Evolutionary conservation across 2,888 invertebrate species (phyloP).

Genomic region (Anticlea derivata): DNA sequence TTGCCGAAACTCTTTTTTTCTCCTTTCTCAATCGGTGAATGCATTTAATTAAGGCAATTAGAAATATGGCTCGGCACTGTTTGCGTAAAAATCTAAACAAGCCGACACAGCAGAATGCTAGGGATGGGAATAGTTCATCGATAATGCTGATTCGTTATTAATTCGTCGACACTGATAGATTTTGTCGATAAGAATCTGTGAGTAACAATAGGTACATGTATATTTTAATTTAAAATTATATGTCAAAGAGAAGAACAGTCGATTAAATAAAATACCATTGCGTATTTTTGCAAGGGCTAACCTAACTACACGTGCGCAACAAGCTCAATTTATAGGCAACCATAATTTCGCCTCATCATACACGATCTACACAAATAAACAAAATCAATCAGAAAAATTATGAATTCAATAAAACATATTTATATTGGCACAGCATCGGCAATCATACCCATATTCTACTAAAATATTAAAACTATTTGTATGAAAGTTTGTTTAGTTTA

Average conservation of each 20-base stretch:
- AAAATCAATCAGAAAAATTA: conserved; percentile 7
- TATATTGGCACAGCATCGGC: conserved; percentile 9
- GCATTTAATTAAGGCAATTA: conserved; percentile 82
- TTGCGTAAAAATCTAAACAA: conserved; percentile 82
- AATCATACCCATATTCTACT: conserved; percentile 6
- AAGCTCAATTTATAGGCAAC: no score
- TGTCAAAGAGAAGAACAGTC: no score
- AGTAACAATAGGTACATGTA: no score
- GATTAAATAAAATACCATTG: no score
- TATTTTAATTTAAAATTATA: no score
- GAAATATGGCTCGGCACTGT: conserved; percentile 71
- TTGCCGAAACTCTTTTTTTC: conserved; percentile 17
- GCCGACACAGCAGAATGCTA: conserved; percentile 31
- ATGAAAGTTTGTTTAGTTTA: not conserved
- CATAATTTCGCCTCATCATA: no score
- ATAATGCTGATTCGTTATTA: not conserved
- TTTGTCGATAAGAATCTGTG: no score
- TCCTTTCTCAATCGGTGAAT: conserved; percentile 47
- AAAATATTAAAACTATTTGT: not conserved
- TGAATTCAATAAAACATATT: conserved; percentile 6
- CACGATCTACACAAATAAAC: not conserved
- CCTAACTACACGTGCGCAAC: no score
- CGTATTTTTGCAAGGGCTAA: no score
- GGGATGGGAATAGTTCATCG: conserved; percentile 42
- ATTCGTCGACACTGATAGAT: no score